Evolutionary conservation across 1,140 invertebrate genomes (phyloP).

Genomic region (Psilanteris sp.): DNA sequence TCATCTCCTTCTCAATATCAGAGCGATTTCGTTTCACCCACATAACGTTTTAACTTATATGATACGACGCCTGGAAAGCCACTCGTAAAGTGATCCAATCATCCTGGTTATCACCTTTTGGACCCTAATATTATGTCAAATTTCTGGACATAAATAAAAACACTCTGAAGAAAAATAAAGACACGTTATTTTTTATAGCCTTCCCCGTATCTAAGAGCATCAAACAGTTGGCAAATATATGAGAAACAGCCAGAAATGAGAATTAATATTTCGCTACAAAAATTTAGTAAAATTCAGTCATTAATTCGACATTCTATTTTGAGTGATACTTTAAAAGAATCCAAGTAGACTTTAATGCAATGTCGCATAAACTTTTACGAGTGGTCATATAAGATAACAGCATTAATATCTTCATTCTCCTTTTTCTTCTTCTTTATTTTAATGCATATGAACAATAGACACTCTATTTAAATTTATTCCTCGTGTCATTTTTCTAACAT

Average conservation of each 20-base stretch:
- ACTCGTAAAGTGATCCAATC: conserved; percentile 31
- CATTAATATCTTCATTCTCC: conserved; percentile 20
- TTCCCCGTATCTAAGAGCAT: not conserved
- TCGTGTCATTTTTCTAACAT: no score
- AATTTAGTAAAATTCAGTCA: not conserved
- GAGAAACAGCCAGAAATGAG: no score
- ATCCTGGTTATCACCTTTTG: conserved; percentile 9
- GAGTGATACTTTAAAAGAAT: conserved; percentile 6
- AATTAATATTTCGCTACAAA: not conserved
- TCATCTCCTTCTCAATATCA: conserved; percentile 32
- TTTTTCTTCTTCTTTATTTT: conserved; percentile 13
- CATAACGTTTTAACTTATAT: conserved; percentile 8
- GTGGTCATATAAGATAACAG: conserved; percentile 31
- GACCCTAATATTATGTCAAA: no score
- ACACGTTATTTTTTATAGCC: conserved; percentile 31
- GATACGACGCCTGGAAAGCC: conserved; percentile 23
- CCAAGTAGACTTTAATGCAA: conserved; percentile 1
- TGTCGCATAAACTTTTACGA: conserved; percentile 34
- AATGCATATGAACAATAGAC: no score
- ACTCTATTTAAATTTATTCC: no score
- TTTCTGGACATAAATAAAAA: no score
- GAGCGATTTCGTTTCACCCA: conserved; percentile 8
- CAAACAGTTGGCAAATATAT: no score
- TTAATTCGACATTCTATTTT: conserved; percentile 17
- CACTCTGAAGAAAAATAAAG: conserved; percentile 11